phyloP scores from a whole-genome alignment of 2,113 vertebrate genomes.

The Eleginops maclovinus region DNA sequence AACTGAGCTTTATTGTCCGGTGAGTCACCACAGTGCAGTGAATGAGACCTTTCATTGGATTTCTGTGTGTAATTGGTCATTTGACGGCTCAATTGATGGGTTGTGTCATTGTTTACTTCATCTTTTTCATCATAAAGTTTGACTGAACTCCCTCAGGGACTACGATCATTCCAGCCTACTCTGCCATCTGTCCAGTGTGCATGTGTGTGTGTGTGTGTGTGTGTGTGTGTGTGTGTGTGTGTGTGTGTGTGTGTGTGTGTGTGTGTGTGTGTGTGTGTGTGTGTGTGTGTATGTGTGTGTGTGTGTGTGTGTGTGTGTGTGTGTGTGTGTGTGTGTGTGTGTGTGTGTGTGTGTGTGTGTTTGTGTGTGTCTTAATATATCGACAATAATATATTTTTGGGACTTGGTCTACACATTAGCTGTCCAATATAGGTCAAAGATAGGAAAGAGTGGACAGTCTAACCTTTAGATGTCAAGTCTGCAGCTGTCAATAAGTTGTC shows the following conservation, averaged over 20 bases:
- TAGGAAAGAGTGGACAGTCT: conserved; percentile 56
- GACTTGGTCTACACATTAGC: conserved; percentile 52
- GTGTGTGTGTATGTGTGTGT: conserved; percentile 10
- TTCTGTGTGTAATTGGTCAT: conserved; percentile 67
- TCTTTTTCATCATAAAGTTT: conserved; percentile 75
- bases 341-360: conserved; percentile 7
- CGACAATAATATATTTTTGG: conserved; percentile 38
- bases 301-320: conserved; percentile 7
- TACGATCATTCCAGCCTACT: conserved; percentile 46
- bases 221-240: neutral
- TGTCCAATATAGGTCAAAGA: conserved; percentile 76
- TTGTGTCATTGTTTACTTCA: conserved; percentile 72
- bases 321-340: conserved; percentile 9
- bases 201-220: conserved; percentile 3
- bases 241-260: conserved; percentile 12
- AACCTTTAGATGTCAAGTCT: conserved; percentile 64
- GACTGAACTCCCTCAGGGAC: conserved; percentile 87
- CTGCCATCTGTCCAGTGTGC: conserved; percentile 78
- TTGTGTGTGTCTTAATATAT: conserved; percentile 48
- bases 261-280: conserved; percentile 47
- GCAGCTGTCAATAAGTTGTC: conserved; percentile 42
- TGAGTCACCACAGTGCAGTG: neutral
- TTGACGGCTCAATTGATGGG: conserved; percentile 64
- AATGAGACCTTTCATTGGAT: conserved; percentile 63
- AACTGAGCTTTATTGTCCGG: neutral